phyloP scores from a whole-genome alignment of 92 coral and sea anemone genomes.

The Parazoanthus darwini region DNA sequence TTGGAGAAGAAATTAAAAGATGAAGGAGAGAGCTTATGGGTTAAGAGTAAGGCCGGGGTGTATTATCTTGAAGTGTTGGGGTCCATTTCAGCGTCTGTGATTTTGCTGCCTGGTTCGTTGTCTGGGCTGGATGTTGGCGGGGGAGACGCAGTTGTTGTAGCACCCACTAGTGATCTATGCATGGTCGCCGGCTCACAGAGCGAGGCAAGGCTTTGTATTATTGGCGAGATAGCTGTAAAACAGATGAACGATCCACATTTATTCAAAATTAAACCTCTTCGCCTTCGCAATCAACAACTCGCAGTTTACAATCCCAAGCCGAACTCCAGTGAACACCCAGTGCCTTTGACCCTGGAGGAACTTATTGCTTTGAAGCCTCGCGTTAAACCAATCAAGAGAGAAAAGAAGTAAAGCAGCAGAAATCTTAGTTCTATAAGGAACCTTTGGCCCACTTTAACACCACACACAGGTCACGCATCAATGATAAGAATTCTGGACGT shows the following conservation, averaged over 20 bases:
- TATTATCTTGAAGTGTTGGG: slow-evolving; percentile 76
- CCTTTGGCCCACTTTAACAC: background rate
- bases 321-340: slow-evolving; percentile 69
- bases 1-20: slow-evolving; percentile 66
- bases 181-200: slow-evolving; percentile 83
- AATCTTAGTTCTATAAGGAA: no score
- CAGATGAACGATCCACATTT: slow-evolving; percentile 75
- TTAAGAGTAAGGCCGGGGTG: slow-evolving; percentile 78
- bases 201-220: slow-evolving; percentile 81
- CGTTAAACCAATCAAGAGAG: slow-evolving; percentile 59
- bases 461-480: background rate
- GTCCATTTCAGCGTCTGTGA: slow-evolving; percentile 80
- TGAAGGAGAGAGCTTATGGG: slow-evolving; percentile 66
- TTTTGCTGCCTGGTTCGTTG: slow-evolving; percentile 77
- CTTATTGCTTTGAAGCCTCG: slow-evolving; percentile 68
- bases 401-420: slow-evolving; percentile 38
- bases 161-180: slow-evolving; percentile 79
- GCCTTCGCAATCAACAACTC: slow-evolving; percentile 65
- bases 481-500: background rate
- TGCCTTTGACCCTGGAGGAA: slow-evolving; percentile 77
- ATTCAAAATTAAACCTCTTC: slow-evolving; percentile 73
- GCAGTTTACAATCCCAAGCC: slow-evolving; percentile 71
- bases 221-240: slow-evolving; percentile 82
- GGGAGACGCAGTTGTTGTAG: slow-evolving; percentile 72
- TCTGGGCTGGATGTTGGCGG: slow-evolving; percentile 66